Evolutionary conservation across 2,797 vertebrate genomes (phyloP), one percentile per base, ranked within the genome.

Genomic region (Sarcoramphus papa): DNA sequence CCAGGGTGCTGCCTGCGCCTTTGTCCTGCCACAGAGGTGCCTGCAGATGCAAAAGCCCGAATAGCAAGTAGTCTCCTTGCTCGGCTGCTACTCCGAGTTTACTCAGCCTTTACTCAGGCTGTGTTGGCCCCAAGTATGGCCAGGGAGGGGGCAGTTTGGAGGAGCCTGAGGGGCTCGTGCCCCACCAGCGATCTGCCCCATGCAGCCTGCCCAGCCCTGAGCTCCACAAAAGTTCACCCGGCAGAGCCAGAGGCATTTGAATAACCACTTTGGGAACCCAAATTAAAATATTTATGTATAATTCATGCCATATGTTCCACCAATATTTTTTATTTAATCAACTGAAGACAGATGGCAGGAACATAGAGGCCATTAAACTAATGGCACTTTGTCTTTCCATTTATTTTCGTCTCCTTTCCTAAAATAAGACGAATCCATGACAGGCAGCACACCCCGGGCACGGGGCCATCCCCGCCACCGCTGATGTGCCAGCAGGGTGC

Each of bases 241-340:
- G 30, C 3, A 6, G 91, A 86, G 69, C 82, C 57, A 43, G 92
- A 94, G 88, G 69, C 43, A 37, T 85, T 45, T 25, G 75, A 91
- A 64, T 59, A 95, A 64, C 96, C 85, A 25, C 88, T 78, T 35
- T n/a, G 92, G 96, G 97, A 95, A 79, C 82, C 80, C 82, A 45
- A 88, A 96, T 97, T 97, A 95, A 97, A 97, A 97, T 97, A 97
- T 97, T 97, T 96, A 97, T 98, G 96, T 95, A 97, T 97, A 97
- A 98, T 96, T 95, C 97, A 91, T 78, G 91, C 97, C 98, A 97
- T 98, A 98, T 98, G 98, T 93, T 97, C 97, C 89, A 43, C 95
- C 92, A 90, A 96, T 97, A 97, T 98, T 98, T 97, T 98, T 97
- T 95, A 97, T 97, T 98, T 98, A 98, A 98, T 98, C 97, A 98